Evolutionary conservation across 2,888 invertebrate genomes (phyloP).

Genomic region (Oasisia sp.): DNA sequence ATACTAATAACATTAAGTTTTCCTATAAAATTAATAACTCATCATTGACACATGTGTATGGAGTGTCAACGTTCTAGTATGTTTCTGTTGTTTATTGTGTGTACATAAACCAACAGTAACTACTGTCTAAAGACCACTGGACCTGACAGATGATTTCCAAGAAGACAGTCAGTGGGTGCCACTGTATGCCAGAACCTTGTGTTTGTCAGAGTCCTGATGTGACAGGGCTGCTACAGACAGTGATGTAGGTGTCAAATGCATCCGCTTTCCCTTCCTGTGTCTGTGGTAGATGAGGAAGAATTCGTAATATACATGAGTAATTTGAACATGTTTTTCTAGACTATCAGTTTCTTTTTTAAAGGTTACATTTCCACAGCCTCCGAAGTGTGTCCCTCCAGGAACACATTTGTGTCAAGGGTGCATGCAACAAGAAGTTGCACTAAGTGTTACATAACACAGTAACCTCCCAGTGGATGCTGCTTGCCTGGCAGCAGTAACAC

Average conservation of each 20-base stretch:
- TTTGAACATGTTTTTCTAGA: not conserved
- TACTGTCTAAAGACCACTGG: not conserved
- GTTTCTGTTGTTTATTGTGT: not conserved
- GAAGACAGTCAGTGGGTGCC: not conserved
- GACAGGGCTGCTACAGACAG: not conserved
- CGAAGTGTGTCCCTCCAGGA: not conserved
- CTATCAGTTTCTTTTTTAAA: not conserved
- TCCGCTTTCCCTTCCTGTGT: not conserved
- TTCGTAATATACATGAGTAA: not conserved
- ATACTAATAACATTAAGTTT: not conserved
- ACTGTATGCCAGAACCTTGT: not conserved
- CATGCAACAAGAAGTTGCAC: not conserved
- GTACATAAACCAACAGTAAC: not conserved
- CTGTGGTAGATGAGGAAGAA: not conserved
- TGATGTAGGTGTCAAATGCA: not conserved
- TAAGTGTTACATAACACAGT: not conserved
- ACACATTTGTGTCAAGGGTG: not conserved
- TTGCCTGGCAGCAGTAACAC: not conserved
- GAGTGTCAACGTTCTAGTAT: not conserved
- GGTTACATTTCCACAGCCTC: not conserved
- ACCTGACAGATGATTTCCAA: not conserved
- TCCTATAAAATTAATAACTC: not conserved
- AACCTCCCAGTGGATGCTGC: not conserved
- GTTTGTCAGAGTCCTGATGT: not conserved
- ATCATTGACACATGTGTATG: not conserved